Evolutionary conservation across 1,140 invertebrate species (phyloP).

Genomic region (Lethrus apterus): DNA sequence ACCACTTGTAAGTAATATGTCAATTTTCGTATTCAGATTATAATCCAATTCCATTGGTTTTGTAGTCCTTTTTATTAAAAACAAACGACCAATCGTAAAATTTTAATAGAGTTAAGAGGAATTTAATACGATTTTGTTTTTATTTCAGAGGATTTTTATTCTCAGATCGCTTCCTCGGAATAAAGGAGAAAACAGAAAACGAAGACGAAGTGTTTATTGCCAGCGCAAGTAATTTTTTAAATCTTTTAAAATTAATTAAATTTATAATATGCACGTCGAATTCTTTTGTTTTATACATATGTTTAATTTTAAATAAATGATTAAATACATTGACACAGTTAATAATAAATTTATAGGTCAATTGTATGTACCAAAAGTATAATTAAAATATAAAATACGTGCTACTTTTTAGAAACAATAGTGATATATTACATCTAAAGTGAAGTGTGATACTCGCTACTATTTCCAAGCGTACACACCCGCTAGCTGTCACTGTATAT

Average conservation of each 20-base stretch:
- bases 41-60: neutral
- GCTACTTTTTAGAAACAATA: neutral
- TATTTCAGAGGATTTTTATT: neutral
- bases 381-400: neutral
- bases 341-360: neutral
- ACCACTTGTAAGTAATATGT: neutral
- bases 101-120: neutral
- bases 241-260: no score
- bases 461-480: slow-evolving; percentile 3
- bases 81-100: neutral
- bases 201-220: neutral
- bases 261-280: no score
- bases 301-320: slow-evolving; percentile 2
- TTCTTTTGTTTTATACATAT: slow-evolving; percentile 2
- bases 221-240: neutral
- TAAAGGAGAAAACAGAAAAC: neutral
- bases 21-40: slow-evolving; percentile 1
- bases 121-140: no score
- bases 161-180: neutral
- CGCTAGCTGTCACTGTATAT: slow-evolving; percentile 16
- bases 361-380: neutral
- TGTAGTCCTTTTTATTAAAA: neutral
- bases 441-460: neutral
- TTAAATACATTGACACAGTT: slow-evolving; percentile 1
- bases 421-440: neutral